Percentiles rank a stretch among this genome's conserved stretches.
phyloP scores from a whole-genome alignment of 1,140 invertebrate genomes.

The Ctenoplectra terminalis region DNA sequence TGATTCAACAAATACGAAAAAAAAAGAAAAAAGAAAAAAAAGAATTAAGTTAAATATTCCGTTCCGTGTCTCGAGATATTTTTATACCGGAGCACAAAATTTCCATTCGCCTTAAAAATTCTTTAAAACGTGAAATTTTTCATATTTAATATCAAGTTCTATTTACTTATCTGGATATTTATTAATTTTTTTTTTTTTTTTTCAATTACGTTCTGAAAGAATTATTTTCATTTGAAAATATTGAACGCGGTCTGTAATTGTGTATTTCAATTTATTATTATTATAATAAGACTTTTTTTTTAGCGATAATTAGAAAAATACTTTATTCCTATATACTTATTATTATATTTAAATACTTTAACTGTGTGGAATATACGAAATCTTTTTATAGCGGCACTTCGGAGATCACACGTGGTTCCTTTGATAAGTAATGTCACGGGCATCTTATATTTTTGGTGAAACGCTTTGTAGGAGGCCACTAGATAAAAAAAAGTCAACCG shows the following conservation, averaged over 20 bases:
- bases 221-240: too few relatives aligned
- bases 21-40: too few relatives aligned
- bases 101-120: not conserved
- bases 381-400: not conserved
- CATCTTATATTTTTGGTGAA: conserved; percentile 6
- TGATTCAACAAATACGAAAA: not conserved
- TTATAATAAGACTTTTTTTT: too few relatives aligned
- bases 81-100: conserved; percentile 5
- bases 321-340: not conserved
- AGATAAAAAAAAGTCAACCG: conserved; percentile 7
- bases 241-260: too few relatives aligned
- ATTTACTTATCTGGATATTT: too few relatives aligned
- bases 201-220: too few relatives aligned
- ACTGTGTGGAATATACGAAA: too few relatives aligned
- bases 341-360: too few relatives aligned
- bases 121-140: not conserved
- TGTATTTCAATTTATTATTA: too few relatives aligned
- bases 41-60: conserved; percentile 3
- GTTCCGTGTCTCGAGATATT: not conserved
- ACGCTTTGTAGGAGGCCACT: not conserved
- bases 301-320: not conserved
- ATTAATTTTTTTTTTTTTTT: too few relatives aligned
- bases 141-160: not conserved
- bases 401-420: not conserved
- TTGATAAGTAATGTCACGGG: not conserved